Percentiles rank a stretch among this genome's conserved stretches.
Conservation (phyloP, 1,140 invertebrate species). For the Conopomorpha cramerella region DNA sequence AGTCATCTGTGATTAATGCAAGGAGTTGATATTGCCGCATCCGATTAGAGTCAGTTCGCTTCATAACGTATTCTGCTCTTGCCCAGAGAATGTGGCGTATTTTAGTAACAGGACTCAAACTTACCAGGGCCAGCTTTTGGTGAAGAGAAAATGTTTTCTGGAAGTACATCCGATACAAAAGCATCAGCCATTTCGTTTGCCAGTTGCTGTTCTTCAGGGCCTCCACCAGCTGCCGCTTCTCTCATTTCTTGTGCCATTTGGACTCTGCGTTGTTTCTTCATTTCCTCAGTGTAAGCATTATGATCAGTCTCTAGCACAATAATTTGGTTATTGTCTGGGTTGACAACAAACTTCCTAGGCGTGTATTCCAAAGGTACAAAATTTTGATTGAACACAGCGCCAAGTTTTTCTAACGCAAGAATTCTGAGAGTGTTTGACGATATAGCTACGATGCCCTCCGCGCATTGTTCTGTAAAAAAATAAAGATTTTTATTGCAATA, state of each 20-base stretch:
- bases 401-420: conserved; percentile 96
- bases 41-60: conserved; percentile 51
- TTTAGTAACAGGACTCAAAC: conserved; percentile 51
- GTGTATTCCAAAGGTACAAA: conserved; percentile 93
- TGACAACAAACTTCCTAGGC: conserved; percentile 93
- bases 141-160: conserved; percentile 91
- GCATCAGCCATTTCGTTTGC: conserved; percentile 97
- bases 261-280: conserved; percentile 83
- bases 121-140: conserved; percentile 94
- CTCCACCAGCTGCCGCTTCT: conserved; percentile 79
- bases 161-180: conserved; percentile 92
- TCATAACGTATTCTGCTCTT: conserved; percentile 32
- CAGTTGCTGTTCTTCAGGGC: conserved; percentile 90
- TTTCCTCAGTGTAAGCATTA: conserved; percentile 97
- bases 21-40: conserved; percentile 46
- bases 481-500: conserved; percentile 4
- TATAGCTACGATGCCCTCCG: conserved; percentile 99
- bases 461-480: conserved; percentile 85
- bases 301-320: conserved; percentile 97
- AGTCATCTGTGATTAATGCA: conserved; percentile 54
- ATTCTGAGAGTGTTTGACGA: conserved; percentile 97
- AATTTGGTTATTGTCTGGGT: conserved; percentile 90
- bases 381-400: conserved; percentile 97
- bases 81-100: conserved; percentile 51
- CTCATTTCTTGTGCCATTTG: conserved; percentile 94